phyloP scores from a whole-genome alignment of 2,113 vertebrate species.

The Caretta caretta region DNA sequence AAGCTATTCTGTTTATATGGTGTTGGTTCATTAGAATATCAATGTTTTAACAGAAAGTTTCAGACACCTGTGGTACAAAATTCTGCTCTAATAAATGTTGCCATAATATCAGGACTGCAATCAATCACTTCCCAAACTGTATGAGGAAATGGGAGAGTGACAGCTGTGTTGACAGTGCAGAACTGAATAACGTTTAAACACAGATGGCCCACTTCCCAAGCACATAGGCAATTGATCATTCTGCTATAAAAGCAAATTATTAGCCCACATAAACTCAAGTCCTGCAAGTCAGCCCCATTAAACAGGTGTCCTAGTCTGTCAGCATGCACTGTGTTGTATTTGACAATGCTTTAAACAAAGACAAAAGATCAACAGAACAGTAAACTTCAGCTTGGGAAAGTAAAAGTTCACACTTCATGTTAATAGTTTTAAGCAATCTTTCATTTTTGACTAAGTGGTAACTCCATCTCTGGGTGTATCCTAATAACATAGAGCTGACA shows the following conservation, averaged over 20 bases:
- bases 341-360: background rate
- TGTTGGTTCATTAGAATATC: background rate
- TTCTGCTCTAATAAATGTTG: background rate
- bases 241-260: background rate
- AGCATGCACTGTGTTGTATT: background rate
- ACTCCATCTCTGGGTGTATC: background rate
- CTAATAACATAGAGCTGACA: background rate
- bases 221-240: background rate
- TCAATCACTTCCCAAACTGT: background rate
- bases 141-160: background rate
- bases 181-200: rapidly evolving
- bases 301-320: background rate
- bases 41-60: background rate
- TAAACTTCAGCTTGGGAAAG: slow-evolving; percentile 45
- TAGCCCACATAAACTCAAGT: background rate
- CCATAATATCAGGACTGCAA: background rate
- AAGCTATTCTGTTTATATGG: background rate
- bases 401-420: slow-evolving; percentile 33
- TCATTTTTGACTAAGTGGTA: background rate
- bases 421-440: background rate
- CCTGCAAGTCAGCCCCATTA: background rate
- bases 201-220: background rate
- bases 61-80: background rate
- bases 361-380: slow-evolving; percentile 27
- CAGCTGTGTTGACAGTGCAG: background rate